A percentile compares a stretch with the other conserved stretches of the same genome.
These are phyloP conservation scores for Drosophila buzzatii DNA, from an alignment of 2,888 invertebrate species.

Conservation along the genomic window DNA sequence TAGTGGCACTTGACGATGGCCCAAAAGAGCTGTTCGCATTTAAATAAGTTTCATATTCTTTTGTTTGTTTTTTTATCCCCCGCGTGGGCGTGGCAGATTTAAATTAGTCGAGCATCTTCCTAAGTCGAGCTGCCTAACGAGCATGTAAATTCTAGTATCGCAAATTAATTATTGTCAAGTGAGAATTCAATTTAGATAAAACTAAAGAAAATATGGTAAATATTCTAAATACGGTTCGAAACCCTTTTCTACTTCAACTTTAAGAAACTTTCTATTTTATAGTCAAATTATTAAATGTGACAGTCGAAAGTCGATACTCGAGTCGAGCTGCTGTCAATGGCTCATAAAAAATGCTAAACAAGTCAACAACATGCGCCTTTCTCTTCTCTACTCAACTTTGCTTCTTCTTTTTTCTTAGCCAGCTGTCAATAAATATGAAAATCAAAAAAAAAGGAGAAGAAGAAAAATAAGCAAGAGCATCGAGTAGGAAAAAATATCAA, in stretches of 20 bases:
- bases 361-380: conserved; percentile 63
- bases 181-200: conserved; percentile 11
- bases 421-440: conserved; percentile 72
- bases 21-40: conserved; percentile 52
- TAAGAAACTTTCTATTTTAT: conserved; percentile 50
- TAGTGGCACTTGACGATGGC: conserved; percentile 67
- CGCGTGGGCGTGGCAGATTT: conserved; percentile 31
- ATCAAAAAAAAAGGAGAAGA: conserved; percentile 12
- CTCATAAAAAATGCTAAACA: conserved; percentile 72
- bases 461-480: conserved; percentile 3
- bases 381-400: not conserved
- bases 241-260: conserved; percentile 15
- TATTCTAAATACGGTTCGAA: not conserved
- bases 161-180: conserved; percentile 24
- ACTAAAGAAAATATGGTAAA: not conserved
- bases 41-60: conserved; percentile 71
- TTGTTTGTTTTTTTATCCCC: conserved; percentile 53
- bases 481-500: conserved; percentile 62
- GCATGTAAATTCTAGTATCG: conserved; percentile 22
- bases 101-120: conserved; percentile 48
- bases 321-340: conserved; percentile 40
- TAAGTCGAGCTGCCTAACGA: conserved; percentile 22
- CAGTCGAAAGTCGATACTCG: conserved; percentile 31
- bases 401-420: conserved; percentile 35
- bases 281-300: conserved; percentile 63